phyloP scores from a whole-genome alignment of 2,888 invertebrate genomes.

The Pristionchus fissidentatus region DNA sequence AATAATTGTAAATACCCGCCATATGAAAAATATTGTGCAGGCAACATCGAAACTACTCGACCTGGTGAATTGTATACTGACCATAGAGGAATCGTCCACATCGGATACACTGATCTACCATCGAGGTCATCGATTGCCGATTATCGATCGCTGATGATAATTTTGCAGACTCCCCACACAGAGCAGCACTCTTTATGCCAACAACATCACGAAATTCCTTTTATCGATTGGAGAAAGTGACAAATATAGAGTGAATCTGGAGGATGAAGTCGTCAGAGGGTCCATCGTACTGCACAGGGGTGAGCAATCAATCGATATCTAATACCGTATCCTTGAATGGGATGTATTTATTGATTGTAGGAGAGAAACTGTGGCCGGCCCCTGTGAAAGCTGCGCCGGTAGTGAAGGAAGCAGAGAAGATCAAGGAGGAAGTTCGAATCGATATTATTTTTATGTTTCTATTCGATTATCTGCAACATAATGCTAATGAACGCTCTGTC shows the following conservation, averaged over 20 bases:
- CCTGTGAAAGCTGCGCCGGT: slow-evolving; percentile 80
- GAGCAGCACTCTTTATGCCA: slow-evolving; percentile 89
- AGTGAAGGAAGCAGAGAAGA: slow-evolving; percentile 69
- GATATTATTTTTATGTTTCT: no score
- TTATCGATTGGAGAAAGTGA: slow-evolving; percentile 87
- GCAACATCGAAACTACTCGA: slow-evolving; percentile 78
- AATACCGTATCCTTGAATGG: no score
- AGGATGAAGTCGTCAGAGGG: slow-evolving; percentile 87
- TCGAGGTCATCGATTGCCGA: slow-evolving; percentile 77
- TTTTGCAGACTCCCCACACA: slow-evolving; percentile 86
- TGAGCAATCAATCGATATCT: not conserved
- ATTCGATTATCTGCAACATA: no score
- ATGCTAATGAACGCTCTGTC: no score
- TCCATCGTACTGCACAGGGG: slow-evolving; percentile 84
- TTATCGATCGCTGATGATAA: no score
- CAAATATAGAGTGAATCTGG: slow-evolving; percentile 86
- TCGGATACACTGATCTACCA: slow-evolving; percentile 89
- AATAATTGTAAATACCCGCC: not conserved
- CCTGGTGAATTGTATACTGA: slow-evolving; percentile 81
- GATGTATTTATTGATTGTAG: slow-evolving; percentile 73
- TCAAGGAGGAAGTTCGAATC: slow-evolving; percentile 32
- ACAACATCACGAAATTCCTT: slow-evolving; percentile 90
- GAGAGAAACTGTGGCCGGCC: slow-evolving; percentile 86
- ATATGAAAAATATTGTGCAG: not conserved
- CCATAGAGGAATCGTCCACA: slow-evolving; percentile 87